Evolutionary conservation across 2,888 invertebrate species (phyloP).

Genomic region (Drosophila borborema): DNA sequence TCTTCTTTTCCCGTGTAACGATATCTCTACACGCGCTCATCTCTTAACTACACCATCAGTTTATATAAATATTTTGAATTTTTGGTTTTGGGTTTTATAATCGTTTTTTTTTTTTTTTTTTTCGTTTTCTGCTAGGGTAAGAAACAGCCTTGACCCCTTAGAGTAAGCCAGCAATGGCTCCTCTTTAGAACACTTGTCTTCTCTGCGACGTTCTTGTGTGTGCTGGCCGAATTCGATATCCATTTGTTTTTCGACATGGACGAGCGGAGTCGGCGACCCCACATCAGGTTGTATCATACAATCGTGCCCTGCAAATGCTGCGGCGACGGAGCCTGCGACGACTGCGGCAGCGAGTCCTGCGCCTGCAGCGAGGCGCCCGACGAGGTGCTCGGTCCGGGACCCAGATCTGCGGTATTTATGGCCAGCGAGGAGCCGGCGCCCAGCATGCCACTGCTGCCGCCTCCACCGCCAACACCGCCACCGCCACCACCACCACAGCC

Average conservation of each 20-base stretch:
- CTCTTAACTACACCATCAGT: too few relatives aligned
- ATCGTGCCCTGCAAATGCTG: constrained; percentile 95
- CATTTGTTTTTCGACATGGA: constrained; percentile 88
- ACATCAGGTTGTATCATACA: constrained; percentile 97
- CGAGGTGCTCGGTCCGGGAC: constrained; percentile 85
- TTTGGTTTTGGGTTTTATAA: too few relatives aligned
- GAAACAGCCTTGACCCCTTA: constrained; percentile 46
- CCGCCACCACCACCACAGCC: constrained; percentile 72
- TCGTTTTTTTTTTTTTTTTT: too few relatives aligned
- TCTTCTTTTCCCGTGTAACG: too few relatives aligned
- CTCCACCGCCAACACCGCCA: constrained; percentile 81
- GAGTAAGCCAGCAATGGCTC: constrained; percentile 15
- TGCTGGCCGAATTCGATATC: constrained; percentile 84
- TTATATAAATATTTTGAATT: too few relatives aligned
- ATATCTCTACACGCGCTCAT: too few relatives aligned
- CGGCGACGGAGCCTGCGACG: constrained; percentile 84
- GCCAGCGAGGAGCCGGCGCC: constrained; percentile 83
- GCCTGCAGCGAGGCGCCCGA: constrained; percentile 86
- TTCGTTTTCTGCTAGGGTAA: constrained; percentile 13
- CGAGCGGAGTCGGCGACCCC: constrained; percentile 94
- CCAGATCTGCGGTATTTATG: constrained; percentile 83
- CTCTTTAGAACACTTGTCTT: constrained; percentile 66
- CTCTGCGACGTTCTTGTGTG: constrained; percentile 74
- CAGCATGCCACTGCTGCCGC: constrained; percentile 68
- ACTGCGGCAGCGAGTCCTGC: constrained; percentile 74